Percentiles rank a stretch among this genome's conserved stretches.
Conservation (phyloP, 2,113 vertebrate species). For the Gobius niger region DNA sequence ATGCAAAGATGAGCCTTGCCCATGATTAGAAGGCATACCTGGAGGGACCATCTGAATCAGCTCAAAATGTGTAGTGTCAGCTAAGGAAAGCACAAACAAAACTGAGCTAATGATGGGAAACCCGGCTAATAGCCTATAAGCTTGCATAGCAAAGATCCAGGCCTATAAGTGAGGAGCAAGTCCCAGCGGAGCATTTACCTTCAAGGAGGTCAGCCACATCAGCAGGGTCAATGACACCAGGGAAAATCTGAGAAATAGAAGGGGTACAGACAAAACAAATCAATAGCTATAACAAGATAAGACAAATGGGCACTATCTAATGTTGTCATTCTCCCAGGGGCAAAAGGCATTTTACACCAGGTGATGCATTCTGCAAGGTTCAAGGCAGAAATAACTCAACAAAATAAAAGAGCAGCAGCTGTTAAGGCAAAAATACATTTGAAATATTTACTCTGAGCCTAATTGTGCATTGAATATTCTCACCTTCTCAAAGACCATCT, state of each 20-base stretch:
- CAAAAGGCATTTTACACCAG: conserved; percentile 17
- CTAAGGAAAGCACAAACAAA: conserved; percentile 72
- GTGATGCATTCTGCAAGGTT: conserved; percentile 2
- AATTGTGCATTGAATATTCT: conserved; percentile 31
- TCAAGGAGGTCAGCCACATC: conserved; percentile 88
- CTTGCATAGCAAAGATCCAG: conserved; percentile 45
- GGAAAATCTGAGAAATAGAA: conserved; percentile 78
- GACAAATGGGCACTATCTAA: conserved; percentile 24
- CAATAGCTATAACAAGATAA: conserved; percentile 54
- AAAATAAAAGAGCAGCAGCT: neutral
- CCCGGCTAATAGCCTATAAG: conserved; percentile 55
- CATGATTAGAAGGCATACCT: conserved; percentile 80
- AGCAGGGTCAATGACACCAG: conserved; percentile 85
- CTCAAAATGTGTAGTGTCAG: conserved; percentile 89
- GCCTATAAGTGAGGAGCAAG: conserved; percentile 49
- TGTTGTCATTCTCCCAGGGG: conserved; percentile 7
- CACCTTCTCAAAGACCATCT: conserved; percentile 92
- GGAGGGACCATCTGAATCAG: conserved; percentile 90
- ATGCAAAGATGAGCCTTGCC: conserved; percentile 36
- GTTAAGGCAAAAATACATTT: neutral
- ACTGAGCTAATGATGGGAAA: conserved; percentile 58
- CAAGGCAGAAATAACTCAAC: conserved; percentile 12
- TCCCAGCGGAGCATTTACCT: conserved; percentile 76
- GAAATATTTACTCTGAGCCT: neutral
- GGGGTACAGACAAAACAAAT: conserved; percentile 46